Evolutionary conservation across 1,140 invertebrate genomes (phyloP), one percentile per base, ranked within the genome.

Genomic region (Dermatophagoides farinae): DNA sequence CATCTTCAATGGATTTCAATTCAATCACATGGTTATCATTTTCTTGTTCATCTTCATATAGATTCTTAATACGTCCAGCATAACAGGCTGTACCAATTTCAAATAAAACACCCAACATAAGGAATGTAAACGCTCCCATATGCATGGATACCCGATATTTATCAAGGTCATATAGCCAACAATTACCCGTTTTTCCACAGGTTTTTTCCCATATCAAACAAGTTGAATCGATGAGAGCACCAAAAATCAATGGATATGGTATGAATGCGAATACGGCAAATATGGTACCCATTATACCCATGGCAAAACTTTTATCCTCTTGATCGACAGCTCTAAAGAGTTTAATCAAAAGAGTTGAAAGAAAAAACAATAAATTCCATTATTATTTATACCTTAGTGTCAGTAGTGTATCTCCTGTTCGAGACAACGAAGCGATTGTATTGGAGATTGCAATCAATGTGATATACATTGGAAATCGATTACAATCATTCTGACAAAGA

Each of bases 181-280:
- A 72, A 25, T 67, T 68, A 22, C 71, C 71, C 14, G 49, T 66
- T 39, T 66, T 64, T 39, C 64, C 66, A 43, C 70, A 66, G 1
- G 47, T 61, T 23, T 65, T 63, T 38, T 67, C 66, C 70, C 71
- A 72, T 1, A 72, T 63, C 18, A 67, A 14, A 64, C 71, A 72
- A 11, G 69, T 52, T 8, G 61, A 52, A 59, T 72, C 71, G 6
- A 70, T 62, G 9, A 72, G 58, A n/a, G 64, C 61, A n/a, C 69
- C 70, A 57, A 70, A 70, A 14, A 72, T 59, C 2, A 72, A 16
- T 11, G 71, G 71, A 47, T 69, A 68, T 8, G 71, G 71, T 16
- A 71, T 71, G 22, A 66, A 70, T 11, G 69, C 71, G 1, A 66
- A 52, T 12, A 66, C 22, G 25, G 59, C 57, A 55, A 67, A 61